These are phyloP conservation scores for Heloderma charlesbogerti DNA, from an alignment of 2,113 vertebrate genomes.

Conservation along the genomic window DNA sequence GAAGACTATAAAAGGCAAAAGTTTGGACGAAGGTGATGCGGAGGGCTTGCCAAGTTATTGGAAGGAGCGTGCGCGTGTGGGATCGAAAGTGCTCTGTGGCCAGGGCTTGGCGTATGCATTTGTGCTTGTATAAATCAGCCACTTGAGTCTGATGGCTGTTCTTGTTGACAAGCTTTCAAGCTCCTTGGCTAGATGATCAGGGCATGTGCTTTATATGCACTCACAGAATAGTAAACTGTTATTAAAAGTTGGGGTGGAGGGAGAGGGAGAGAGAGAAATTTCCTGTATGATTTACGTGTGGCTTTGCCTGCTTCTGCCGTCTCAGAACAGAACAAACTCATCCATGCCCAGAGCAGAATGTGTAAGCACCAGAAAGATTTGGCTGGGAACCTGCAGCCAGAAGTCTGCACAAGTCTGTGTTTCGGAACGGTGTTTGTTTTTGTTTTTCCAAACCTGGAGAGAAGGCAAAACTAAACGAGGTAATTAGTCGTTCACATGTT, in stretches of 20 bases:
- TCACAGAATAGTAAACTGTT: constrained; percentile 63
- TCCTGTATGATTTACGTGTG: constrained; percentile 42
- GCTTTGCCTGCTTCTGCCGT: constrained; percentile 45
- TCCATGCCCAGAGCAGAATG: background rate
- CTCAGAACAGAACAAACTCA: constrained; percentile 37
- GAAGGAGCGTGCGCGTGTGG: background rate
- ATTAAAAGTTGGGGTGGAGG: constrained; percentile 28
- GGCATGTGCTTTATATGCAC: constrained; percentile 63
- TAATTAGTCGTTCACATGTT: background rate
- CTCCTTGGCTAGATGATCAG: constrained; percentile 56
- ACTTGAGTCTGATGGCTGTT: constrained; percentile 64
- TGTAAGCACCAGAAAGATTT: background rate
- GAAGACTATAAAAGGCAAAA: constrained; percentile 75
- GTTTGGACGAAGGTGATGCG: constrained; percentile 60
- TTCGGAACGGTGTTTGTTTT: background rate
- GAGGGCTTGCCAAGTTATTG: constrained; percentile 54
- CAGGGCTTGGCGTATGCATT: constrained; percentile 60
- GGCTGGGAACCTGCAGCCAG: background rate
- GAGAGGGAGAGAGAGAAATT: background rate
- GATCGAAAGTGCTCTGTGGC: constrained; percentile 43
- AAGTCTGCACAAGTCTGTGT: background rate
- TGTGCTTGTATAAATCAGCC: constrained; percentile 70
- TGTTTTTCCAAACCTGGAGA: background rate
- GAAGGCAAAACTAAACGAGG: background rate
- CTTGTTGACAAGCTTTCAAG: constrained; percentile 67